Base-by-base conservation (phyloP, 1,140 invertebrate species). In the Coboldia fuscipes region DNA sequence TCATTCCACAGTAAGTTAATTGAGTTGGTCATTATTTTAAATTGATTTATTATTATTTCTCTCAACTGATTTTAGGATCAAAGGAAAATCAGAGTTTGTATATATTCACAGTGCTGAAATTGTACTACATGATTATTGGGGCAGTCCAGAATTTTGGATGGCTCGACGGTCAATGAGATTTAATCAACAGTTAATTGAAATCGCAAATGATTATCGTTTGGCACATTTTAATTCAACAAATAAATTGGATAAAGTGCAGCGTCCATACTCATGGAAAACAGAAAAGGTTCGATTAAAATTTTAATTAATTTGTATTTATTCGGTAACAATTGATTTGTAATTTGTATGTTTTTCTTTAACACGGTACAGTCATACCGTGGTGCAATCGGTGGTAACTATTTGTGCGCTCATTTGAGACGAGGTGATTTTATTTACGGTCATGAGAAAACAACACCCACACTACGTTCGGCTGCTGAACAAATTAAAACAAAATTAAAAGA, bases 151-250 rank as follows among this genome's bases (percentile, higher is more conserved):
- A 23, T 96, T 84, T 56, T 97, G 92, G 90, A 56, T 60, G 39
- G 81, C 77, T 16, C 62, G 92, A 44, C 63, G 85, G 42, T 94
- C 88, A 47, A 92, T 97, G 83, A 65, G 78, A 42, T 97, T 93
- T 55, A 71, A 77, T 34, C 58, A 60, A 28, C 47, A 69, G 31
- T 61, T 97, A 2, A 53, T 68, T 30, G 32, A 67, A 44, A 67
- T 76, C 42, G 86, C 79, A 2, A 62, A 69, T 37, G 45, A 72
- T 22, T 96, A 78, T 51, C 66, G 86, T 29, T 45, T 47, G 31
- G 45, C 60, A 28, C 60, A 67, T 45, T 61, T 96, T 1, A 63
- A 75, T 44, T 92, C 57, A 3, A 56, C 41, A 35, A 47, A 45
- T 60, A 60, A 45, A 41, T 48, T 42, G 48, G 72, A 19, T 32